Evolutionary conservation across 2,113 vertebrate genomes (phyloP).

Genomic region (Craseonycteris thonglongyai): DNA sequence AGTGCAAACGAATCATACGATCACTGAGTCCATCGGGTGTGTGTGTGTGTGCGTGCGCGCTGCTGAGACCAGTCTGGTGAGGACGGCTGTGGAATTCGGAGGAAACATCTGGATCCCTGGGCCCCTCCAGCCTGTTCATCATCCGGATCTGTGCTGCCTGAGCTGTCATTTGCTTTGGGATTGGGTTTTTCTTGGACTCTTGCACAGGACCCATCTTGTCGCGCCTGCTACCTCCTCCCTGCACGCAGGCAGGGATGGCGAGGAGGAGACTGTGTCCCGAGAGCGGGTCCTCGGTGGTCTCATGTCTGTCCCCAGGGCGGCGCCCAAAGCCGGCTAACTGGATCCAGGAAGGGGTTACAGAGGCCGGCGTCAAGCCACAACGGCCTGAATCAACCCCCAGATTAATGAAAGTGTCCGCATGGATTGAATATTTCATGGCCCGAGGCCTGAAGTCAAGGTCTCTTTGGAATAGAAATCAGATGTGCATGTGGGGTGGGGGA

Average conservation of each 20-base stretch:
- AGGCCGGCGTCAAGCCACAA: not conserved
- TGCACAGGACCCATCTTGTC: too few species aligned
- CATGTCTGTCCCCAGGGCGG: not conserved
- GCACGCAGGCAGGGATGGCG: not conserved
- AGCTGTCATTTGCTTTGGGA: not conserved
- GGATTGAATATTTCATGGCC: slow-evolving; percentile 62
- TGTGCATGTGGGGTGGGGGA: not conserved
- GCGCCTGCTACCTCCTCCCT: not conserved
- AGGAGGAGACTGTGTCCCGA: not conserved
- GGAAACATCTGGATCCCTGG: not conserved
- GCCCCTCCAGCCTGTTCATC: not conserved
- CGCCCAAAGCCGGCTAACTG: not conserved
- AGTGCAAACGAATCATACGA: slow-evolving; percentile 20
- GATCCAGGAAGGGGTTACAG: not conserved
- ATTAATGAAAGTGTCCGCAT: slow-evolving; percentile 55
- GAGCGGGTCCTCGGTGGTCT: not conserved
- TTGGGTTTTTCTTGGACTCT: too few species aligned
- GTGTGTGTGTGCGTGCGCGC: too few species aligned
- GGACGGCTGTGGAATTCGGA: not conserved
- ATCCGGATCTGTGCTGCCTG: not conserved
- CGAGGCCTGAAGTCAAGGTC: slow-evolving; percentile 9
- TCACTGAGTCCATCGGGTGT: not conserved
- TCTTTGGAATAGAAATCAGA: slow-evolving; percentile 44
- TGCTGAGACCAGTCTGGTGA: not conserved
- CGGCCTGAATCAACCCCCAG: slow-evolving; percentile 44